Base-by-base conservation (phyloP, 2,888 invertebrate species). In the Celastrina argiolus region DNA sequence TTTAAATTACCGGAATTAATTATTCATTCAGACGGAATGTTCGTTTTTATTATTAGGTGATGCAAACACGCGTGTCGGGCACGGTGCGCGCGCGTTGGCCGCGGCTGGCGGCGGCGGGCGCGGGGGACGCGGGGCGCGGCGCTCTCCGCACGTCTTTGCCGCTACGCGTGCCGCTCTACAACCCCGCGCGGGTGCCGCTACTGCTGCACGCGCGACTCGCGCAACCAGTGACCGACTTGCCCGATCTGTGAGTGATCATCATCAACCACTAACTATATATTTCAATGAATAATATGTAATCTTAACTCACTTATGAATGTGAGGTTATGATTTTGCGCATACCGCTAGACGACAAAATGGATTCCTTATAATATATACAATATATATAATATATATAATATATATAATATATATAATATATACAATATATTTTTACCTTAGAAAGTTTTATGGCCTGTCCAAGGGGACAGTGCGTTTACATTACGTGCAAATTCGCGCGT, bases 121-220 rank as follows among this genome's bases (percentile, higher is more conserved):
- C 71, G 69, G 72, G 71, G 26, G 36, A 63, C 64, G 72, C 71
- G 58, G 69, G 70, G 66, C 71, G 71, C 66, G 72, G 70, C 64
- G 73, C 68, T 67, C 73, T 68, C 67, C 68, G 70, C 51, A 71
- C 72, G 70, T 67, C 71, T 66, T 64, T 66, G 68, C 67, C 72
- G 56, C 67, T 72, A 64, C 70, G 72, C 42, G 65, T 73, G 58
- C 51, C 69, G 67, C 45, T 95, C 95, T 79, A 90, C 92, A 66
- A 92, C 93, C 45, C 87, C 65, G 86, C 96, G 73, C 92, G 93
- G 79, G 97, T 97, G 91, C 97, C 97, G 39, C 92, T 94, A 63
- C 93, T 93, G 70, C 92, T 92, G 76, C 82, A 80, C 81, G 92
- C 94, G 69, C 82, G 97, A 69, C 86, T 96, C 68, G 75, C 97